Conservation (phyloP, 2,113 vertebrate species). For the Odobenus rosmarus region DNA sequence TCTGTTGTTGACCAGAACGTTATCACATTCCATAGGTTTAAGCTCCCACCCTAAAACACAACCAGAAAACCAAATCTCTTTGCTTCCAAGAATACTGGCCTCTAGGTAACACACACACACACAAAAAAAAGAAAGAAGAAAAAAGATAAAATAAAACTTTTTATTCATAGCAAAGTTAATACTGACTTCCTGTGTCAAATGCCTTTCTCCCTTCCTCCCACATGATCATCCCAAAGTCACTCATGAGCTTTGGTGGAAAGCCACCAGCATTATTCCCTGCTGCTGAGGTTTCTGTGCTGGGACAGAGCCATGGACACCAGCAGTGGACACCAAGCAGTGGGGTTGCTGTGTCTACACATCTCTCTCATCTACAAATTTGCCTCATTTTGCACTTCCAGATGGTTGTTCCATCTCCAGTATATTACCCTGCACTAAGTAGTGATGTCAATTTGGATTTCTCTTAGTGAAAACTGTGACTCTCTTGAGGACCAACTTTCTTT, state of each 20-base stretch:
- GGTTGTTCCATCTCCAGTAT: background rate
- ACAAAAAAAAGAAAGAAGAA: background rate
- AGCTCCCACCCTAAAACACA: background rate
- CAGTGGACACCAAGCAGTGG: background rate
- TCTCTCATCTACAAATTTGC: background rate
- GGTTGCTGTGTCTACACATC: background rate
- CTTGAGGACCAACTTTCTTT: background rate
- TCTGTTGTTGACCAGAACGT: background rate
- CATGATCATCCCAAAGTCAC: background rate
- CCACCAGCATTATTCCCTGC: background rate
- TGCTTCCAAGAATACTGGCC: background rate
- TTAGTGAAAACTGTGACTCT: background rate
- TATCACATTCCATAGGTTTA: background rate
- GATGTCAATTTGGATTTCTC: background rate
- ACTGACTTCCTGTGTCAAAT: background rate
- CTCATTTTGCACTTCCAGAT: background rate
- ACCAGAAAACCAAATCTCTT: background rate
- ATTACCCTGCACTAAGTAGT: background rate
- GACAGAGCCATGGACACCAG: background rate
- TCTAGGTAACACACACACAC: background rate
- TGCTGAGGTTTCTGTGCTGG: too few species aligned
- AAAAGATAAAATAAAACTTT: background rate
- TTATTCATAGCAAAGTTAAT: background rate
- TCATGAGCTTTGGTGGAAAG: background rate
- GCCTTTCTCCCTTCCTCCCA: background rate